Percentiles rank a stretch among this genome's conserved stretches.
phyloP scores from a whole-genome alignment of 1,140 invertebrate species.

The Cotesia vestalis region DNA sequence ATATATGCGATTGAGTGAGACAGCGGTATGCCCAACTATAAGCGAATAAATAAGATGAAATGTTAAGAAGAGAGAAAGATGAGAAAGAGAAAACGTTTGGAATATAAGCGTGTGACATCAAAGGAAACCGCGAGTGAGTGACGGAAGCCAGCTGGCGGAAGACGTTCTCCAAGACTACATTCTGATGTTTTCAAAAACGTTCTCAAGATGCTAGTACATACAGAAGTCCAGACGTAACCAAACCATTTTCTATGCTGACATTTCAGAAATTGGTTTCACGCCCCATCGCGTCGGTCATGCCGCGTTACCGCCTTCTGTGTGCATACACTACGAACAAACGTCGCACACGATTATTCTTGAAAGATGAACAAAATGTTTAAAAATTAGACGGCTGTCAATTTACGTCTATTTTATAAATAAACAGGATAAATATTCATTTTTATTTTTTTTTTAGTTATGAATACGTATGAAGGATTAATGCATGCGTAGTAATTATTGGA shows the following conservation, averaged over 20 bases:
- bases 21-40: not conserved
- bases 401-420: constrained; percentile 19
- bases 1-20: not conserved
- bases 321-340: constrained; percentile 22
- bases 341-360: constrained; percentile 18
- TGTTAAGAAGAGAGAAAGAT: constrained; percentile 22
- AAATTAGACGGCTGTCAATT: constrained; percentile 27
- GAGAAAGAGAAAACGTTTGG: constrained; percentile 28
- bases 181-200: not conserved
- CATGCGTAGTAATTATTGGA: no score
- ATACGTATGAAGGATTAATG: no score
- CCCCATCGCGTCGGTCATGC: constrained; percentile 42
- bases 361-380: constrained; percentile 5
- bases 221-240: constrained; percentile 28
- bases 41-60: not conserved
- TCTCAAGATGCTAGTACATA: not conserved
- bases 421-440: not conserved
- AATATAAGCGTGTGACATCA: constrained; percentile 53
- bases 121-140: constrained; percentile 54
- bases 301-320: constrained; percentile 27
- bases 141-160: constrained; percentile 58
- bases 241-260: constrained; percentile 48
- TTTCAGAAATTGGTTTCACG: constrained; percentile 46
- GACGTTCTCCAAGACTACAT: constrained; percentile 38
- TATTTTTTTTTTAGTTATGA: not conserved